Evolutionary conservation across 2,888 invertebrate species (phyloP).

Genomic region (Melipona beecheii): DNA sequence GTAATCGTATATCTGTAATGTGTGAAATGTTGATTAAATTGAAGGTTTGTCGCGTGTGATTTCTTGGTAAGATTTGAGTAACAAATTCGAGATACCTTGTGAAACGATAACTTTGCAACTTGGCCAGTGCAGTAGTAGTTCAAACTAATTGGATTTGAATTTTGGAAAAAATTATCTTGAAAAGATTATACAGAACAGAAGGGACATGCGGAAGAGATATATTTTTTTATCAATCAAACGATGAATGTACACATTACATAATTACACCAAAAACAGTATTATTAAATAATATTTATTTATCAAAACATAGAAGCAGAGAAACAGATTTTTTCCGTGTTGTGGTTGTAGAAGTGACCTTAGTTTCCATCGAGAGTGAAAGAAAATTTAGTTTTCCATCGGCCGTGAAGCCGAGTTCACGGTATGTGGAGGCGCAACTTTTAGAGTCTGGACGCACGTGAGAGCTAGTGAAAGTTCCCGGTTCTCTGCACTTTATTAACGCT

Average conservation of each 20-base stretch:
- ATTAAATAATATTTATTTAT: constrained; percentile 91
- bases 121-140: constrained; percentile 97
- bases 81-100: constrained; percentile 91
- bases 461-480: constrained; percentile 54
- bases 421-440: constrained; percentile 30
- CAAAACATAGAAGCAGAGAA: constrained; percentile 98
- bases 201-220: constrained; percentile 88
- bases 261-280: no score
- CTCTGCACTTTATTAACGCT: constrained; percentile 39
- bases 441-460: constrained; percentile 44
- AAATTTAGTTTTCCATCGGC: constrained; percentile 27
- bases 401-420: constrained; percentile 27
- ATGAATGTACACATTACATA: no score
- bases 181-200: constrained; percentile 91
- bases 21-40: constrained; percentile 29
- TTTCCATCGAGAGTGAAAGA: constrained; percentile 9
- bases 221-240: no score
- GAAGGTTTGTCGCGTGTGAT: constrained; percentile 21
- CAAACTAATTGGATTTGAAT: constrained; percentile 99
- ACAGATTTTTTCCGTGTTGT: constrained; percentile 87
- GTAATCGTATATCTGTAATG: not conserved
- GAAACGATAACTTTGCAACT: constrained; percentile 99
- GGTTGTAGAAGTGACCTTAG: not conserved
- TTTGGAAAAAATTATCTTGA: constrained; percentile 93
- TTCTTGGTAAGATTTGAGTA: constrained; percentile 6